A percentile compares a stretch with the other conserved stretches of the same genome.
Conservation (phyloP, 2,797 vertebrate species). For the Sus cebifrons region DNA sequence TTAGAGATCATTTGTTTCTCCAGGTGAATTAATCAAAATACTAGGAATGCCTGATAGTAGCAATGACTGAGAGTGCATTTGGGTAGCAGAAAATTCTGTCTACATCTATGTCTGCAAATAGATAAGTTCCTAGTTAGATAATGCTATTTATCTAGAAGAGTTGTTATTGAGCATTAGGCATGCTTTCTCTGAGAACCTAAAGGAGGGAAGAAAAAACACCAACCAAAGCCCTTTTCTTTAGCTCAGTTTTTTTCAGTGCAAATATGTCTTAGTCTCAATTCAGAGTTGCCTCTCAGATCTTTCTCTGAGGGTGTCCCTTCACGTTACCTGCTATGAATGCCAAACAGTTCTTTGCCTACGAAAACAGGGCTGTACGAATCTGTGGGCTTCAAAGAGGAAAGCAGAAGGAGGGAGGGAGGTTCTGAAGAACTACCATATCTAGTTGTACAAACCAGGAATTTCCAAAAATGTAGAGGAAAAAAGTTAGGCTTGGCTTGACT, state of each 20-base stretch:
- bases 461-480: not conserved
- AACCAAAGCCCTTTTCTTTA: not conserved
- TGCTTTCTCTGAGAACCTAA: not conserved
- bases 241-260: not conserved
- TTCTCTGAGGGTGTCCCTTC: too few species aligned
- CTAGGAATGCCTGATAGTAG: not conserved
- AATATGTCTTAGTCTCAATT: not conserved
- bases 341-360: not conserved
- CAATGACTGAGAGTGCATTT: not conserved
- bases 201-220: not conserved
- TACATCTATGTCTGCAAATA: not conserved
- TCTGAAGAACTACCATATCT: not conserved
- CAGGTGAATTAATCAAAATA: not conserved
- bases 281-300: not conserved
- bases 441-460: not conserved
- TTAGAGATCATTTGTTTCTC: slow-evolving; percentile 16
- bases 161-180: not conserved
- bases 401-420: not conserved
- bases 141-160: not conserved
- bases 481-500: not conserved
- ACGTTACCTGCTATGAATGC: not conserved
- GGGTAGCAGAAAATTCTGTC: not conserved
- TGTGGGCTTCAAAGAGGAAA: not conserved
- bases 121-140: not conserved
- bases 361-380: not conserved